Evolutionary conservation across 2,113 vertebrate species (phyloP), one percentile per base, ranked within the genome.

Genomic region (Ahaetulla prasina): DNA sequence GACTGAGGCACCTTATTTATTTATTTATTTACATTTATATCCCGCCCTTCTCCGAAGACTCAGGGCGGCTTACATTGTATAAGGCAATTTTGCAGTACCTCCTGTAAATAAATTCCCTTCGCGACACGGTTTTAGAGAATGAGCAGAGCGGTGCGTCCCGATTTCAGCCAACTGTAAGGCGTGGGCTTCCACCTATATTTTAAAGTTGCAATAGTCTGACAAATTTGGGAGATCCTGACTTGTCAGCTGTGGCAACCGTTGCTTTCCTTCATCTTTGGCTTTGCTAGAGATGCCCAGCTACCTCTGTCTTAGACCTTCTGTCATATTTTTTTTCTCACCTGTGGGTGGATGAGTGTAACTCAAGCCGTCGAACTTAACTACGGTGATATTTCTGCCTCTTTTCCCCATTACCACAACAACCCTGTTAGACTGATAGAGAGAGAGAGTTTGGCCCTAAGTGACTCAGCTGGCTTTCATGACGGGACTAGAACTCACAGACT

Each of bases 221-320:
- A 30, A 89, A 93, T 39, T 25, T 90, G 90, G 43, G 94, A 95
- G 96, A 94, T 8, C 60, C 91, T 94, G 95, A 95, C 94, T 95
- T 95, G 14, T 7, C 86, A 30, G 3, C 86, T n/a, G 7, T 8
- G n/a, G 16, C 50, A 7, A 89, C 89, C 93, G 6, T 92, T 96
- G 95, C 84, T 97, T 96, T 95, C 94, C 96, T 96, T 95, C 95
- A 95, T 93, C 27, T 93, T 94, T 93, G 94, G 95, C 96, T 96
- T 94, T 95, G 96, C 94, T 93, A n/a, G 92, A 91, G 92, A 92
- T 94, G 95, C 91, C 25, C 93, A 88, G 93, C 93, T 95, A 96
- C 92, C 93, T 95, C 94, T 6, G 88, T 87, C 92, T 91, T 94
- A 94, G 94, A 95, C 94, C 11, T n/a, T 63, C 60, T 5, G 11